Base-by-base conservation (phyloP, 2,888 invertebrate genomes). In the Acronicta leporina region DNA sequence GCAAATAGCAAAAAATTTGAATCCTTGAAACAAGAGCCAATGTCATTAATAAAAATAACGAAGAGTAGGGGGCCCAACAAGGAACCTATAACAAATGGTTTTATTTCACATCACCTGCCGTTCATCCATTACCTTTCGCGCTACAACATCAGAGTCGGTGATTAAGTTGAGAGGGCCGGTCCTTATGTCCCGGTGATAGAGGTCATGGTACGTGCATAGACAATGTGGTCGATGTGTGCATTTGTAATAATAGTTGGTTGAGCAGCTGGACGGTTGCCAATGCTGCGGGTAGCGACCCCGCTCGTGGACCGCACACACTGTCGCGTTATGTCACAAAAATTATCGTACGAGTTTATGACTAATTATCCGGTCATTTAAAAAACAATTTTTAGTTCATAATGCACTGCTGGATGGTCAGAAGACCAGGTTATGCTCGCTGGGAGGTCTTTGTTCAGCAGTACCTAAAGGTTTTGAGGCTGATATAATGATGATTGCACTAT, bases 261-360 rank as follows among this genome's bases (percentile, higher is more conserved):
- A 64, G 75, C 73, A 72, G 75, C 77, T 86, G 86, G 86, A 78
- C 25, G 33, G 27, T 46, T 76, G 86, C 86, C 86, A 86, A 77
- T 60, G 57, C 56, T 67, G 75, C 84, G 86, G 86, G 77, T 86
- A 81, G 75, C 85, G 85, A 85, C 85, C 85, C 80, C 83, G 60
- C 70, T 51, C 33, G 43, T 42, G 75, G 75, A 72, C 68, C 75
- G 71, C 75, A 63, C 72, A 73, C 77, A 72, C 73, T 69, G 51
- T 49, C 49, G 51, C 55, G 52, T 73, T 71, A 69, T 67, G 74
- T 75, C 73, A 76, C 70, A 64, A 71, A 62, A 66, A 69, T 76
- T 58, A 52, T 57, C 67, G 61, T 46, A 41, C 48, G 45, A 49
- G 55, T 54, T 52, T 52, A 45, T 58, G 53, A 58, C 40, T 46